Percentiles rank a stretch among this genome's conserved stretches.
Conservation (phyloP, 2,888 invertebrate genomes). For the Tiliacea citrago region DNA sequence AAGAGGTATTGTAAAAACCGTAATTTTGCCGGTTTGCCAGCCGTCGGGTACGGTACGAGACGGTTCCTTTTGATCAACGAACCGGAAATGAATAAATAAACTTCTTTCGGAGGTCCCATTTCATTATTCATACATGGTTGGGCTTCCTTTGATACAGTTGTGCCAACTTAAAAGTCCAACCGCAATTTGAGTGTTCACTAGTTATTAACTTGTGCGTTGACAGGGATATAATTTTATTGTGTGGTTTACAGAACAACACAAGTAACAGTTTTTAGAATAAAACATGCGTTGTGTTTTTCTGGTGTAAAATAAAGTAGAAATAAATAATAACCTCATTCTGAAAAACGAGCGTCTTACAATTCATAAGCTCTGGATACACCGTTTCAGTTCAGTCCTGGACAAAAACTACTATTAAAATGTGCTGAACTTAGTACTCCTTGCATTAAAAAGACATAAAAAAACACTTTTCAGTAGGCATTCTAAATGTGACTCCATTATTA, state of each 20-base stretch:
- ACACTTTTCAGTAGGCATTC: not conserved
- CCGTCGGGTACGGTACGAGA: constrained; percentile 35
- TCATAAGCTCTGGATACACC: not conserved
- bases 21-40: constrained; percentile 40
- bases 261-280: not conserved
- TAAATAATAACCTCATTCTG: not conserved
- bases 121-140: constrained; percentile 65
- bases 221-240: not conserved
- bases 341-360: not conserved
- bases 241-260: not conserved
- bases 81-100: constrained; percentile 70
- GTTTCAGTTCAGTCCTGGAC: not conserved
- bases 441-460: not conserved
- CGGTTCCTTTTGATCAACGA: constrained; percentile 67
- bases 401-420: not conserved
- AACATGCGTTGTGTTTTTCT: not conserved
- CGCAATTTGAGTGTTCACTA: constrained; percentile 25
- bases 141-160: constrained; percentile 51
- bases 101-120: constrained; percentile 60
- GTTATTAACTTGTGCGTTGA: constrained; percentile 10
- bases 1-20: constrained; percentile 52
- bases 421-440: not conserved
- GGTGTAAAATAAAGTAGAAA: not conserved
- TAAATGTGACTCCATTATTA: not conserved
- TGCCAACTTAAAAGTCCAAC: constrained; percentile 41